phyloP scores from a whole-genome alignment of 2,113 vertebrate species.

The Phycodurus eques region DNA sequence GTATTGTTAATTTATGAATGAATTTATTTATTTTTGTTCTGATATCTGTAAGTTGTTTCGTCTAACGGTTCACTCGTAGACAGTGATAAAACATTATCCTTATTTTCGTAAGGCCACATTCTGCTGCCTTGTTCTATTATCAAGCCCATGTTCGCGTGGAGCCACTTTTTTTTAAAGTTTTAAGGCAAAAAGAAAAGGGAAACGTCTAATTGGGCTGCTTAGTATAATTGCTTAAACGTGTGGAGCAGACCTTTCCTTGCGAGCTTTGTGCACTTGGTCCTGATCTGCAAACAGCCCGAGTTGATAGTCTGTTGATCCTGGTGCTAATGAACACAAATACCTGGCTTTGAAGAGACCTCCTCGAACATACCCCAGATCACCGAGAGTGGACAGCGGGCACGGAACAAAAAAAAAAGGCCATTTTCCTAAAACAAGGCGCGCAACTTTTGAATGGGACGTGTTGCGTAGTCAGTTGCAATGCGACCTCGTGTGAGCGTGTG shows the following conservation, averaged over 20 bases:
- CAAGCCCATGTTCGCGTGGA: background rate
- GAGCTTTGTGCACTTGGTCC: constrained; percentile 60
- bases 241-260: constrained; percentile 36
- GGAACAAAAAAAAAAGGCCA: constrained; percentile 11
- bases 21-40: background rate
- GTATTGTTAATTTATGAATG: background rate
- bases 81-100: background rate
- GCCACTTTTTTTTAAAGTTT: background rate
- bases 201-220: constrained; percentile 44
- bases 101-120: background rate
- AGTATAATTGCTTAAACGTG: constrained; percentile 52
- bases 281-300: constrained; percentile 58
- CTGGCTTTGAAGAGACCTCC: constrained; percentile 55
- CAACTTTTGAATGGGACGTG: constrained; percentile 44
- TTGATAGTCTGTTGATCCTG: constrained; percentile 70
- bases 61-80: background rate
- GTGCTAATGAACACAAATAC: constrained; percentile 72
- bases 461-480: constrained; percentile 13
- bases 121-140: background rate
- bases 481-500: background rate
- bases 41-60: background rate
- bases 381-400: constrained; percentile 20
- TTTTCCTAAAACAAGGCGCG: constrained; percentile 45
- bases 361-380: constrained; percentile 43
- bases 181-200: constrained; percentile 12